phyloP scores from a whole-genome alignment of 2,113 vertebrate genomes.

The Oreochromis aureus region DNA sequence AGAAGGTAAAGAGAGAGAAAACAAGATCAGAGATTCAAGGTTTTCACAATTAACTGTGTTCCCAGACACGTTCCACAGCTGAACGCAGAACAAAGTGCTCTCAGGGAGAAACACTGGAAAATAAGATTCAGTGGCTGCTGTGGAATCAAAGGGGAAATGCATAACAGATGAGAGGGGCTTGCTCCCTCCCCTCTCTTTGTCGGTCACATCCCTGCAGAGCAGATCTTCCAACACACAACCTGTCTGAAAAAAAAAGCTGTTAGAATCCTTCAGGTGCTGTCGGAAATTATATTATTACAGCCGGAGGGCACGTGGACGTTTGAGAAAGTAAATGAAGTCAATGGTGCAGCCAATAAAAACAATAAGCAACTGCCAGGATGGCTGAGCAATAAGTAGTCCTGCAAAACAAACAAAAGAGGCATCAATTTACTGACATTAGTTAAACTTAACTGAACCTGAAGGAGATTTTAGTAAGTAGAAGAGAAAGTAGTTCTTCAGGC shows the following conservation, averaged over 20 bases:
- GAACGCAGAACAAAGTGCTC: conserved; percentile 55
- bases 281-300: neutral
- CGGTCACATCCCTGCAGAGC: conserved; percentile 66
- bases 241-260: conserved; percentile 1
- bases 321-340: neutral
- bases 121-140: conserved; percentile 66
- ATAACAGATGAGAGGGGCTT: conserved; percentile 69
- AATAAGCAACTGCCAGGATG: neutral
- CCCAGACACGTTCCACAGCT: conserved; percentile 43
- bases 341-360: neutral
- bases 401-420: neutral
- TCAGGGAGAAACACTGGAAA: conserved; percentile 60
- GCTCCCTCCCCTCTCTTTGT: conserved; percentile 59
- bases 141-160: conserved; percentile 71
- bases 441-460: neutral
- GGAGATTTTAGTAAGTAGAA: neutral
- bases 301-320: neutral
- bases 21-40: conserved; percentile 7
- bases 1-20: neutral
- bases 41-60: conserved; percentile 32
- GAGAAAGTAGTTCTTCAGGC: neutral
- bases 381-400: neutral
- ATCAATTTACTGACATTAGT: neutral
- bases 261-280: conserved; percentile 14
- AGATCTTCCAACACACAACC: conserved; percentile 40